Percentiles rank a stretch among this genome's conserved stretches.
Evolutionary conservation across 2,888 invertebrate genomes (phyloP).

Genomic region (Carcina quercana): DNA sequence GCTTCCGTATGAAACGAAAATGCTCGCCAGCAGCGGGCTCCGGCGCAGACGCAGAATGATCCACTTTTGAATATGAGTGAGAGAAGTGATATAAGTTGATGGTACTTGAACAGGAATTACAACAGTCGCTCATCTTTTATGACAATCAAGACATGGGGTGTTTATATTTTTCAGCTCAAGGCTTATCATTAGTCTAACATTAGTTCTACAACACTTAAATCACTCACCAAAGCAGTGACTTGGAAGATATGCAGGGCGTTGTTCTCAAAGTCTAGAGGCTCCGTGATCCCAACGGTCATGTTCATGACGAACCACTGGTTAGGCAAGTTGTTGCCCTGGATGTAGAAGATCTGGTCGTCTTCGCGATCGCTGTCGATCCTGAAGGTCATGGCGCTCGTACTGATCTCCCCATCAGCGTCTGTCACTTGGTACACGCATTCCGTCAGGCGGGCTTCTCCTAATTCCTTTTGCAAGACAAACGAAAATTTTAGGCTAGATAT

Average conservation of each 20-base stretch:
- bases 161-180: too few species aligned
- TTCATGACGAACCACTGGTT: slow-evolving; percentile 40
- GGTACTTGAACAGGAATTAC: too few species aligned
- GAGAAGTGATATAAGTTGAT: too few species aligned
- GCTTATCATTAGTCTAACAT: too few species aligned
- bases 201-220: too few species aligned
- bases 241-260: slow-evolving; percentile 71
- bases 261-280: slow-evolving; percentile 53
- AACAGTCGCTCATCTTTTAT: too few species aligned
- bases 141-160: too few species aligned
- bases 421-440: slow-evolving; percentile 50
- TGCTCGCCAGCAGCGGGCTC: too few species aligned
- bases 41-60: too few species aligned
- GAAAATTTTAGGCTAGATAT: too few species aligned
- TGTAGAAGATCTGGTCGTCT: slow-evolving; percentile 48
- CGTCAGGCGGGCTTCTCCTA: slow-evolving; percentile 42
- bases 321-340: slow-evolving; percentile 32
- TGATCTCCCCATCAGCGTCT: slow-evolving; percentile 57
- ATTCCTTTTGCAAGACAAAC: slow-evolving; percentile 38
- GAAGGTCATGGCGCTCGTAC: slow-evolving; percentile 55
- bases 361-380: slow-evolving; percentile 46
- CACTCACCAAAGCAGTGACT: slow-evolving; percentile 70
- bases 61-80: too few species aligned
- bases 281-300: slow-evolving; percentile 41
- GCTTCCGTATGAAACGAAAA: too few species aligned